Evolutionary conservation across 1,140 invertebrate genomes (phyloP).

Genomic region (Ruditapes philippinarum): DNA sequence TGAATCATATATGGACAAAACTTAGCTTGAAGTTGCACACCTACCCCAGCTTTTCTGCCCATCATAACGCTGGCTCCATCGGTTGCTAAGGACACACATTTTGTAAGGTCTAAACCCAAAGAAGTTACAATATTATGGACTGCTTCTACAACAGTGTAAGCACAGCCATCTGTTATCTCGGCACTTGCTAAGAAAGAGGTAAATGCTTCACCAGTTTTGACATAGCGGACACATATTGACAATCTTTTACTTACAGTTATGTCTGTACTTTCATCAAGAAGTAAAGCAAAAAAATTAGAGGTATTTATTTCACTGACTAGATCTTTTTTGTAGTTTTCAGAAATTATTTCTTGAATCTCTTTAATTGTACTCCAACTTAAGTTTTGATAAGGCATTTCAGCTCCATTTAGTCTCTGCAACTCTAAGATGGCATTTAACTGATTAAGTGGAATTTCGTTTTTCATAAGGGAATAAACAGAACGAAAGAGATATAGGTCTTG

Average conservation of each 20-base stretch:
- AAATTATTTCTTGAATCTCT: conserved; percentile 34
- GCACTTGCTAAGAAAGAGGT: conserved; percentile 23
- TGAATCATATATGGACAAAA: conserved; percentile 25
- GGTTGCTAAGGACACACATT: conserved; percentile 20
- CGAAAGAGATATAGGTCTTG: neutral
- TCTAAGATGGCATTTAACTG: neutral
- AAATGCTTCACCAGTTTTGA: conserved; percentile 1
- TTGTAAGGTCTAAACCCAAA: neutral
- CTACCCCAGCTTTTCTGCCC: conserved; percentile 7
- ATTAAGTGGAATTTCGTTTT: conserved; percentile 10
- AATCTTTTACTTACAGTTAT: conserved; percentile 22
- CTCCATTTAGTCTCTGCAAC: conserved; percentile 5
- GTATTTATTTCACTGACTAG: neutral
- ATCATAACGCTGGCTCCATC: conserved; percentile 49
- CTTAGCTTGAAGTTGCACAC: neutral
- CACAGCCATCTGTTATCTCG: neutral
- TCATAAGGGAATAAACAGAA: neutral
- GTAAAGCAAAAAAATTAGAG: neutral
- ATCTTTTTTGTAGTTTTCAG: neutral
- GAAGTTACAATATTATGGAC: neutral
- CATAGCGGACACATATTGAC: conserved; percentile 37
- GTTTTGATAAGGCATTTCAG: conserved; percentile 10
- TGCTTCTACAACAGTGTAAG: conserved; percentile 35
- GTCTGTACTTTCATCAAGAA: conserved; percentile 61
- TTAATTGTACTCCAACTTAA: neutral